These are phyloP conservation scores for Pyxicephalus adspersus DNA, from an alignment of 2,113 vertebrate species.

Conservation along the genomic window DNA sequence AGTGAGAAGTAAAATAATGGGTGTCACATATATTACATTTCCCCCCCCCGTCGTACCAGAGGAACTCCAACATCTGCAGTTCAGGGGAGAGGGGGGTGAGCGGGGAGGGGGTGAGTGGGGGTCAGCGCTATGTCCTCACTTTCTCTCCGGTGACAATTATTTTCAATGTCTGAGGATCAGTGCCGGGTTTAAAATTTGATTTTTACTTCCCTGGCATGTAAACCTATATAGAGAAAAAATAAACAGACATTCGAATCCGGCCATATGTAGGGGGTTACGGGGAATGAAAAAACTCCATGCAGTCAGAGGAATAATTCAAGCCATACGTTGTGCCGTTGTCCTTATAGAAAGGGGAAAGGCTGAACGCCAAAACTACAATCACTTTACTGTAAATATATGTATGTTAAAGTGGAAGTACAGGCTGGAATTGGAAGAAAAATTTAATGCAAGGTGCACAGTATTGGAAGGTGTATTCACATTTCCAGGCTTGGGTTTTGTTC, in stretches of 20 bases:
- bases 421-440: too few relatives aligned
- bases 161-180: slow-evolving; percentile 3
- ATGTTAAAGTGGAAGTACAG: too few relatives aligned
- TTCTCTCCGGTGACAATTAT: slow-evolving; percentile 9
- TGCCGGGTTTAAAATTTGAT: slow-evolving; percentile 35
- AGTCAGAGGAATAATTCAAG: slow-evolving; percentile 68
- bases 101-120: not conserved
- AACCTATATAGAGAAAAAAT: not conserved
- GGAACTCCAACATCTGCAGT: slow-evolving; percentile 59
- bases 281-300: slow-evolving; percentile 43
- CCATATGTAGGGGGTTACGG: slow-evolving; percentile 62
- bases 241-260: slow-evolving; percentile 52
- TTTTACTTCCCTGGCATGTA: not conserved
- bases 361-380: not conserved
- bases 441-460: too few relatives aligned
- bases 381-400: too few relatives aligned
- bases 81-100: slow-evolving; percentile 13
- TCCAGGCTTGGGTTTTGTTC: too few relatives aligned
- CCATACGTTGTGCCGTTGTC: slow-evolving; percentile 65
- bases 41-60: slow-evolving; percentile 58
- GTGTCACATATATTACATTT: slow-evolving; percentile 61
- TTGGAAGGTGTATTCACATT: too few relatives aligned
- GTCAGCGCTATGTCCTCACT: not conserved
- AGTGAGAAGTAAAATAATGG: slow-evolving; percentile 68
- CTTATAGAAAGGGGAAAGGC: slow-evolving; percentile 33